phyloP scores from a whole-genome alignment of 2,797 vertebrate genomes.

The Gallinago solitaria region DNA sequence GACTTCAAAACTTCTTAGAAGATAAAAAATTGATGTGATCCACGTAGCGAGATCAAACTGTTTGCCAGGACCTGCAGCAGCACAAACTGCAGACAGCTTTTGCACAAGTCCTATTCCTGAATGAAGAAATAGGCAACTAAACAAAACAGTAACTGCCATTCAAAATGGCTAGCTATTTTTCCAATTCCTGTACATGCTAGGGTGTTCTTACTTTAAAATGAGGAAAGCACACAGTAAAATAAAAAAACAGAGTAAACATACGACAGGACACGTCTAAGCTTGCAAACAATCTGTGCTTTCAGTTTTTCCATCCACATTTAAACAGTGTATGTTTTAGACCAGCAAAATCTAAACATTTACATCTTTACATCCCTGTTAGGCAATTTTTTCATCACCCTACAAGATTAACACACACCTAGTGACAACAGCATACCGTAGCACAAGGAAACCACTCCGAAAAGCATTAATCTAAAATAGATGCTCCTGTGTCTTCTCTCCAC shows the following conservation, averaged over 20 bases:
- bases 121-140: background rate
- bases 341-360: slow-evolving; percentile 40
- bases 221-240: background rate
- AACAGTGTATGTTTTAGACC: slow-evolving; percentile 18
- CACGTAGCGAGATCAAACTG: background rate
- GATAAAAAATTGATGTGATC: background rate
- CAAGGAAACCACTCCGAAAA: background rate
- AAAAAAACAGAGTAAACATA: background rate
- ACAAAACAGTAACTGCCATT: background rate
- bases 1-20: background rate
- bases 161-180: background rate
- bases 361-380: background rate
- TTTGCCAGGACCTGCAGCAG: background rate
- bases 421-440: background rate
- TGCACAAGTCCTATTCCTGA: background rate
- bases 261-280: background rate
- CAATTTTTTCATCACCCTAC: background rate
- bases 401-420: background rate
- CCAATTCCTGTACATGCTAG: background rate
- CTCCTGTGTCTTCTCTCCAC: background rate
- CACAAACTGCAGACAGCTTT: background rate
- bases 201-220: background rate
- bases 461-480: background rate
- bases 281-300: slow-evolving; percentile 32
- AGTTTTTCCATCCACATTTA: background rate